Evolutionary conservation across 2,888 invertebrate genomes (phyloP).

Genomic region (Chrysolina americana): DNA sequence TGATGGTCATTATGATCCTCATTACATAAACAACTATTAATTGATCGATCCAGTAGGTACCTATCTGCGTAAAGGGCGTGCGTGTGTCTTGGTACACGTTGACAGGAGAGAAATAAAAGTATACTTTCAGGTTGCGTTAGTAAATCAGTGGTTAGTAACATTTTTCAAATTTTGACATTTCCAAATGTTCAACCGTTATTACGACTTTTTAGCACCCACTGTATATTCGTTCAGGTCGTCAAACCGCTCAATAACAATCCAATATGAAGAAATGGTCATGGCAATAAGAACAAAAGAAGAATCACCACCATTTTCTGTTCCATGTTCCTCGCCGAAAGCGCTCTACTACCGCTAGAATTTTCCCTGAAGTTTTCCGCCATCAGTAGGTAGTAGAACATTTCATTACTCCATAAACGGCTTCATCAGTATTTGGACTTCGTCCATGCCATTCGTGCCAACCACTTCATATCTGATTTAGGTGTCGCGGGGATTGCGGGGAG

Average conservation of each 20-base stretch:
- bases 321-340: not conserved
- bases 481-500: constrained; percentile 34
- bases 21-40: too few species aligned
- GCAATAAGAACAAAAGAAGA: not conserved
- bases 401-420: constrained; percentile 23
- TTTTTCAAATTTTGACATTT: not conserved
- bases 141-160: too few species aligned
- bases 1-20: too few species aligned
- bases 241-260: not conserved
- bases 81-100: too few species aligned
- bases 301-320: constrained; percentile 4
- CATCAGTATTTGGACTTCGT: constrained; percentile 46
- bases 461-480: not conserved
- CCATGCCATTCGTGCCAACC: constrained; percentile 41
- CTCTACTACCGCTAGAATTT: not conserved
- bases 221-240: not conserved
- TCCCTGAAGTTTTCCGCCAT: not conserved
- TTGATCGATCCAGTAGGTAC: too few species aligned
- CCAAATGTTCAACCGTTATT: not conserved
- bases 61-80: too few species aligned
- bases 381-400: not conserved
- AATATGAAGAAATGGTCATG: not conserved
- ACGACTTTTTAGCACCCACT: not conserved
- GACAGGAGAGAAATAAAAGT: too few species aligned
- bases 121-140: too few species aligned